Evolutionary conservation across 2,797 vertebrate species (phyloP), one percentile per base, ranked within the genome.

Genomic region (Vireo griseus): DNA sequence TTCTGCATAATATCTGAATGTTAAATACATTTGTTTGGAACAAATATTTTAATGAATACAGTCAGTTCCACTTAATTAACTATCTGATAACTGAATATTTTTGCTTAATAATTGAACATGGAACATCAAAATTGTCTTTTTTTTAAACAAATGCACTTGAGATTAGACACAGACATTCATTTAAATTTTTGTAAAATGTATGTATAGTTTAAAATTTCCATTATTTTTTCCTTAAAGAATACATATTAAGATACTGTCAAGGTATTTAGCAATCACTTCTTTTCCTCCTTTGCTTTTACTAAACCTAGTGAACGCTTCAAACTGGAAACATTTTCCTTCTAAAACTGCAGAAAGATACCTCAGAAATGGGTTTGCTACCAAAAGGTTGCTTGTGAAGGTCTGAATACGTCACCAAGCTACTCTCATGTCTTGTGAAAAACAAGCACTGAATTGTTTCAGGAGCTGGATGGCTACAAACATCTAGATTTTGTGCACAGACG

Each of bases 11-110:
- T 99, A 98, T 98, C 98, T 99, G 99, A 99, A 99, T 99, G 98
- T 99, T 99, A 99, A 99, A 99, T 98, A 99, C 98, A 98, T 98
- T 99, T 99, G 98, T 98, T 99, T 98, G 98, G 98, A 98, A 98
- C 98, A 98, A 99, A 98, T 98, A 98, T 98, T 98, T 98, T 98
- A 98, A 98, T 98, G 97, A 98, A 98, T 98, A 98, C 98, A 98
- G 97, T 97, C 98, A 97, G 98, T 98, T 98, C 98, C 98, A 98
- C 98, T 99, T 98, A 98, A 98, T 99, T 98, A 98, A 98, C 98
- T 98, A 98, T 98, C 97, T 98, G 98, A 98, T 98, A 98, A 97
- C 97, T 97, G 98, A 98, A 98, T 98, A 98, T 98, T 98, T 98
- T 98, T 98, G 98, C 98, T 98, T 98, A 98, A 97, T 98, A 98